These are phyloP conservation scores for Hylia prasina DNA, from an alignment of 2,113 vertebrate species.

Conservation along the genomic window DNA sequence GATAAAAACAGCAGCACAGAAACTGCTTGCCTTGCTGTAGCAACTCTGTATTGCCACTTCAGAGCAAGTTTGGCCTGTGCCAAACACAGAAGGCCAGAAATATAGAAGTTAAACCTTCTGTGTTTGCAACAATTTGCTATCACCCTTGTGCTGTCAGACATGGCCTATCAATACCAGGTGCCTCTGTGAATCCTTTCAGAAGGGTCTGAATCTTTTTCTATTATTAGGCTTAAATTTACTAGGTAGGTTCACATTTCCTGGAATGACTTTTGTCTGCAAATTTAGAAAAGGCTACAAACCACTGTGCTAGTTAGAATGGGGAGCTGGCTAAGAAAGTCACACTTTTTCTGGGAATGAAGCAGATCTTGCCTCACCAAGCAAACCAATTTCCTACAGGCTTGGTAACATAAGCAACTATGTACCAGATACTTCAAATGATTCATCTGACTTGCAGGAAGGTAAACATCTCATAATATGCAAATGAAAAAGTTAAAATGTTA, in stretches of 20 bases:
- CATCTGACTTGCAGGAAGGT: neutral
- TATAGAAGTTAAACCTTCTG: neutral
- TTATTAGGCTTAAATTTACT: neutral
- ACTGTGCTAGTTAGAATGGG: neutral
- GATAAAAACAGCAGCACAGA: neutral
- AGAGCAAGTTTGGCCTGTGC: neutral
- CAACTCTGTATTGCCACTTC: neutral
- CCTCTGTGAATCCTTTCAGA: neutral
- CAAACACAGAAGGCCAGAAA: neutral
- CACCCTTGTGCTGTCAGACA: neutral
- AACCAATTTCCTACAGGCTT: neutral
- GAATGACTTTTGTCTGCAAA: neutral
- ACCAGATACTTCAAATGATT: neutral
- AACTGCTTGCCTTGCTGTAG: neutral
- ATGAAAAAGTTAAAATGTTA: neutral
- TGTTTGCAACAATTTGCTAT: neutral
- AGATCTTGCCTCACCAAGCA: neutral
- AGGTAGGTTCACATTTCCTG: neutral
- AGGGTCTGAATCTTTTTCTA: neutral
- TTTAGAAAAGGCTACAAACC: neutral
- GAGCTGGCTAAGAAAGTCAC: neutral
- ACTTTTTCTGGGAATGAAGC: neutral
- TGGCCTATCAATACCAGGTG: accelerated
- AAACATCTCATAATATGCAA: neutral
- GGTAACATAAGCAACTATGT: neutral